Conservation (phyloP, 2,113 vertebrate genomes). For the Anoura caudifer region DNA sequence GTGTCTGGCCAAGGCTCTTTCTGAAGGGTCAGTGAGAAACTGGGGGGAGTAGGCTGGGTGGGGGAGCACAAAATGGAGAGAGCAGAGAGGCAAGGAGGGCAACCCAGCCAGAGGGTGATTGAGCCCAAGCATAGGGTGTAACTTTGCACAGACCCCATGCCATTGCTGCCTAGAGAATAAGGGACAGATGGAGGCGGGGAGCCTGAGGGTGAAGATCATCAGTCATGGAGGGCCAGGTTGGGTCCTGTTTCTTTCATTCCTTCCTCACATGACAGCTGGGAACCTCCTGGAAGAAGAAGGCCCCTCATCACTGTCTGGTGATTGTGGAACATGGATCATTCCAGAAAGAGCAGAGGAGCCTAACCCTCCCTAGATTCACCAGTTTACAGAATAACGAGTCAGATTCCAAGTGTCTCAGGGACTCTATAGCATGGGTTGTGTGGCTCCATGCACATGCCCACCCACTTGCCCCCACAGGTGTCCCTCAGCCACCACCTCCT, state of each 20-base stretch:
- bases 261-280: neutral
- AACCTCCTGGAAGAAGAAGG: neutral
- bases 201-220: no score
- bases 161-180: neutral
- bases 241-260: neutral
- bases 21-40: fast-evolving
- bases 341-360: neutral
- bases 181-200: fast-evolving
- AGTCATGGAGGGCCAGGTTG: fast-evolving
- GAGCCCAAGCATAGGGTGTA: neutral
- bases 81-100: neutral
- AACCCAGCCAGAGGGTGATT: fast-evolving
- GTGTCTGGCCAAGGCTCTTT: neutral
- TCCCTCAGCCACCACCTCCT: fast-evolving
- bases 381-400: neutral
- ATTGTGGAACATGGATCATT: neutral
- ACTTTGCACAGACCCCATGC: neutral
- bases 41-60: fast-evolving
- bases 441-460: fast-evolving
- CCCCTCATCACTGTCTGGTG: neutral
- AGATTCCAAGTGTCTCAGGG: neutral
- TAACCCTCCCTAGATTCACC: neutral
- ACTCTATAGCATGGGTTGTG: neutral
- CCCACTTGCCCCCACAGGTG: neutral
- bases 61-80: neutral